phyloP scores from a whole-genome alignment of 2,888 invertebrate genomes.

The Mythimna pallens region DNA sequence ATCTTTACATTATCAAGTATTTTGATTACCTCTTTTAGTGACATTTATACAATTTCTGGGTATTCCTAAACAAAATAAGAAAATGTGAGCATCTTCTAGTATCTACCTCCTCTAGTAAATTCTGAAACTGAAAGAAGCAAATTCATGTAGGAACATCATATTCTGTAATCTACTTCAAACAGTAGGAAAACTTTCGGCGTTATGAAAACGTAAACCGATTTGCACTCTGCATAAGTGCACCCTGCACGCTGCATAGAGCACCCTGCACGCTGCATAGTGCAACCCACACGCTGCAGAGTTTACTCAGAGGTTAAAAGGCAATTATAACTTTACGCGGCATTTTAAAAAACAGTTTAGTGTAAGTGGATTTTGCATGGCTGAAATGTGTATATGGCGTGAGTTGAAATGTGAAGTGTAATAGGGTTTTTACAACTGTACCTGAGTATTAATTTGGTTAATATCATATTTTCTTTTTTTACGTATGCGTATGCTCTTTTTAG shows the following conservation, averaged over 20 bases:
- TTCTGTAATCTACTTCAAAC: conserved; percentile 37
- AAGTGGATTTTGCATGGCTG: conserved; percentile 47
- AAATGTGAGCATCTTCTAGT: not conserved
- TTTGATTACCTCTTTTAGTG: too few relatives aligned
- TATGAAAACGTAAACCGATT: conserved; percentile 40
- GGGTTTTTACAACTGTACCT: conserved; percentile 20
- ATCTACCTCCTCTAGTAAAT: not conserved
- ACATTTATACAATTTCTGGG: not conserved
- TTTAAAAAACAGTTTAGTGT: conserved; percentile 56
- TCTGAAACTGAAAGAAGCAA: not conserved
- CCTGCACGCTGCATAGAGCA: conserved; percentile 17
- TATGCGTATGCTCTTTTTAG: too few relatives aligned
- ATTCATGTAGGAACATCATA: not conserved
- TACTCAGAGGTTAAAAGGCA: conserved; percentile 62
- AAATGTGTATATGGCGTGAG: conserved; percentile 59
- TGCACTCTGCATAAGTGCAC: conserved; percentile 25
- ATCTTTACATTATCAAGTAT: too few relatives aligned
- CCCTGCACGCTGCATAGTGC: conserved; percentile 17
- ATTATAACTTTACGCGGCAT: conserved; percentile 64
- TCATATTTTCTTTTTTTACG: conserved; percentile 5
- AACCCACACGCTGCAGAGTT: conserved; percentile 26
- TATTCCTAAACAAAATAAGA: not conserved
- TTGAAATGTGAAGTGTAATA: conserved; percentile 34
- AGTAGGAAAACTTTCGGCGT: conserved; percentile 35
- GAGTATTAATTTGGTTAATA: not conserved